Conservation (phyloP, 2,888 invertebrate genomes). For the Tenthredo amoena region DNA sequence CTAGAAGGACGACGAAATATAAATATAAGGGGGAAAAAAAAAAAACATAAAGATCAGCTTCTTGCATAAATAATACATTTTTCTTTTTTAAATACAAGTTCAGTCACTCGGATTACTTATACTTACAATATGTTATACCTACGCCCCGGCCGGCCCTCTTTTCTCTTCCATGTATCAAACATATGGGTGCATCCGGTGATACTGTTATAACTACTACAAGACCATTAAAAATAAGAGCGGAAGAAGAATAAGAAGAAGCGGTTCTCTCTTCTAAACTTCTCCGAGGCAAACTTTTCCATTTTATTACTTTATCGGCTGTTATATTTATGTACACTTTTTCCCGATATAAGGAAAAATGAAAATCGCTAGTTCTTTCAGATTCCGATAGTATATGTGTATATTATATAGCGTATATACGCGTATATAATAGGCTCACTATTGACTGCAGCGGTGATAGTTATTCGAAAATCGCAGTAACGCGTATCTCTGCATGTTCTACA, state of each 20-base stretch:
- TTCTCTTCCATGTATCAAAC: conserved; percentile 31
- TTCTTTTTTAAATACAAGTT: neutral
- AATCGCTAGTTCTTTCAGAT: neutral
- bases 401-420: neutral
- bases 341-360: neutral
- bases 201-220: conserved; percentile 34
- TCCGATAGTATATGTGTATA: neutral
- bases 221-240: conserved; percentile 21
- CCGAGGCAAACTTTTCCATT: neutral
- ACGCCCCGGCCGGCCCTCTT: neutral
- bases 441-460: neutral
- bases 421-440: neutral
- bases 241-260: neutral
- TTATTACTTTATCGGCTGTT: neutral
- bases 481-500: neutral
- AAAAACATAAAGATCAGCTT: no score
- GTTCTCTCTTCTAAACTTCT: neutral
- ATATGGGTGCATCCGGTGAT: conserved; percentile 44
- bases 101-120: neutral
- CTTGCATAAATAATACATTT: neutral
- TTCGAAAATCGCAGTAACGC: neutral
- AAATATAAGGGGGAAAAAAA: neutral
- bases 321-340: neutral
- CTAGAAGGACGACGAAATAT: no score
- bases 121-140: neutral